Base-by-base conservation (phyloP, 1,140 invertebrate genomes). In the Littorina saxatilis region DNA sequence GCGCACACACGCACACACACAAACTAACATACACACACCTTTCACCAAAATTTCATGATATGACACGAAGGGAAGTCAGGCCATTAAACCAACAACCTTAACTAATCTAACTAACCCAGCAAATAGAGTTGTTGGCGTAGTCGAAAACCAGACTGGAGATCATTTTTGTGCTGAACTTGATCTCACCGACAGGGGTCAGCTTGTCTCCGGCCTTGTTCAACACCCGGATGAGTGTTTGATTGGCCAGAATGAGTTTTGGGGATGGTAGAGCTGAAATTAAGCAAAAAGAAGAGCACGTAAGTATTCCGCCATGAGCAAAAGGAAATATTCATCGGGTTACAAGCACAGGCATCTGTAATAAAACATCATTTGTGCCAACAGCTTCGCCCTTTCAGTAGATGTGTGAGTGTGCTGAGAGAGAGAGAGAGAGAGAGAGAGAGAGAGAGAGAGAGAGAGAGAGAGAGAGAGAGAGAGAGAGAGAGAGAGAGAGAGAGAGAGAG, bases 91-190 rank as follows among this genome's bases (percentile, higher is more conserved):
- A 1, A 9, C 17, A 7, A 52, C 20, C 11, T 23, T 15, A 50
- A 35, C 40, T 55, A 23, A 52, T 29, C 29, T 20, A 20, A 47
- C 81, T 81, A 85, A 92, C 91, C 92, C 95, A 96, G 92, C 96
- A 96, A 0, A 96, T 88, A 23, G 94, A 94, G 39, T 94, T 91
- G 91, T 95, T 95, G 82, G 93, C 89, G 89, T 94, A 93, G 83
- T 92, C 84, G 80, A 91, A 91, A 84, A 92, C 91, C 47, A 92
- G 61, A 2, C 89, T 80, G 52, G 86, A 55, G 47, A 58, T 73
- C 68, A 39, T 80, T 29, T 68, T 43, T n/a, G 32, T 35, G 17
- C 40, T 63, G 29, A 40, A 61, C 20, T n/a, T 52, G 17, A 47
- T 29, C 20, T 4, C 7, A 13, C 47, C 52, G 17, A 47, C 2